Conservation (phyloP, 2,888 invertebrate genomes). For the Rhopalosiphum nymphaeae region DNA sequence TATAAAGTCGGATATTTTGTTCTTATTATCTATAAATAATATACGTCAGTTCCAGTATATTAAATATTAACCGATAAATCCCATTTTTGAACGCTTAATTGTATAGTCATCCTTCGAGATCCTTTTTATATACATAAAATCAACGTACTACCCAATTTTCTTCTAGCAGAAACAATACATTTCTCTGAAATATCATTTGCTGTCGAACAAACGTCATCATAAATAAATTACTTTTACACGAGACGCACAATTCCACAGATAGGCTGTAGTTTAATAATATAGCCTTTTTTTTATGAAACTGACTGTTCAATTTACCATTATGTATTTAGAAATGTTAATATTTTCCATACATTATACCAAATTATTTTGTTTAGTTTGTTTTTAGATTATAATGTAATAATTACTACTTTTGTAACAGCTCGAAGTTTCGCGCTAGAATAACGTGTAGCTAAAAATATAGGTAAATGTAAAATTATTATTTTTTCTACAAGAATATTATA, state of each 20-base stretch:
- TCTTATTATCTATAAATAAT: background rate
- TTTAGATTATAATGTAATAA: background rate
- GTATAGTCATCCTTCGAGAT: background rate
- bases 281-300: background rate
- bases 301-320: background rate
- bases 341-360: background rate
- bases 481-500: background rate
- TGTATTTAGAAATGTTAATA: background rate
- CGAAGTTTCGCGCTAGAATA: background rate
- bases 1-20: too few species aligned
- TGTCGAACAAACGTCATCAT: background rate
- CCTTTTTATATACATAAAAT: background rate
- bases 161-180: background rate
- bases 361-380: background rate
- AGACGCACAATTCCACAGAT: background rate
- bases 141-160: background rate
- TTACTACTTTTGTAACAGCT: background rate
- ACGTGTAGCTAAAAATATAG: background rate
- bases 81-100: background rate
- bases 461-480: background rate
- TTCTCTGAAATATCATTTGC: background rate
- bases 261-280: background rate
- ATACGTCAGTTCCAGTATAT: background rate
- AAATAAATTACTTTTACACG: background rate
- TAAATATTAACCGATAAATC: background rate